phyloP scores from a whole-genome alignment of 2,888 invertebrate species.

The Cryptus armator region DNA sequence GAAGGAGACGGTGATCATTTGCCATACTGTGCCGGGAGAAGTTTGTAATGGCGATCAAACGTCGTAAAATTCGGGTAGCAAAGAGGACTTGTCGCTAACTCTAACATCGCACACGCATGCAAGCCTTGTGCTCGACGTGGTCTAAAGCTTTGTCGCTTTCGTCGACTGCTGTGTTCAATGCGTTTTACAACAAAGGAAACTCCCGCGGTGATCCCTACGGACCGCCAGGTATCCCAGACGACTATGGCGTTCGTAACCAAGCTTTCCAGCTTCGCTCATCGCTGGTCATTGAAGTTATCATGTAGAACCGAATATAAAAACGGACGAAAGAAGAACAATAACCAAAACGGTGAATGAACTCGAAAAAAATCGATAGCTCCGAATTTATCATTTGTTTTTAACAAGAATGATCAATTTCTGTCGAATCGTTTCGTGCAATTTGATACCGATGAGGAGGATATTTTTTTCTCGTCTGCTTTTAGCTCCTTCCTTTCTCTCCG shows the following conservation, averaged over 20 bases:
- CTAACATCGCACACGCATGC: conserved; percentile 4
- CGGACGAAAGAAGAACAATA: neutral
- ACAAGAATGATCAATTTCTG: neutral
- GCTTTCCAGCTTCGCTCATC: neutral
- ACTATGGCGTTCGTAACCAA: neutral
- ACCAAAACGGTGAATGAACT: neutral
- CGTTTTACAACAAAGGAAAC: neutral
- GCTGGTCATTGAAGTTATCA: neutral
- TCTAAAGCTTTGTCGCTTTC: conserved; percentile 9
- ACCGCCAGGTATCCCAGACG: neutral
- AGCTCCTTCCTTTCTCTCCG: too few relatives aligned
- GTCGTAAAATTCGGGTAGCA: conserved; percentile 73
- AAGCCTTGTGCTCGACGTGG: neutral
- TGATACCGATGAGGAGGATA: too few relatives aligned
- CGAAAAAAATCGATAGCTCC: neutral
- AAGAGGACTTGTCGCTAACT: conserved; percentile 16
- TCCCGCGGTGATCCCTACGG: neutral
- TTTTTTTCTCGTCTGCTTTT: too few relatives aligned
- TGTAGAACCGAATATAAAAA: neutral
- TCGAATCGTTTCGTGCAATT: too few relatives aligned
- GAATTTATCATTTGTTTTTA: neutral
- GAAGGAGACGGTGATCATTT: conserved; percentile 46
- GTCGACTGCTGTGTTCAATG: conserved; percentile 6
- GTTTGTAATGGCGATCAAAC: conserved; percentile 75
- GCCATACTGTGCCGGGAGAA: conserved; percentile 63